Conservation (phyloP, 2,888 invertebrate species). For the Deroplatys truncata region DNA sequence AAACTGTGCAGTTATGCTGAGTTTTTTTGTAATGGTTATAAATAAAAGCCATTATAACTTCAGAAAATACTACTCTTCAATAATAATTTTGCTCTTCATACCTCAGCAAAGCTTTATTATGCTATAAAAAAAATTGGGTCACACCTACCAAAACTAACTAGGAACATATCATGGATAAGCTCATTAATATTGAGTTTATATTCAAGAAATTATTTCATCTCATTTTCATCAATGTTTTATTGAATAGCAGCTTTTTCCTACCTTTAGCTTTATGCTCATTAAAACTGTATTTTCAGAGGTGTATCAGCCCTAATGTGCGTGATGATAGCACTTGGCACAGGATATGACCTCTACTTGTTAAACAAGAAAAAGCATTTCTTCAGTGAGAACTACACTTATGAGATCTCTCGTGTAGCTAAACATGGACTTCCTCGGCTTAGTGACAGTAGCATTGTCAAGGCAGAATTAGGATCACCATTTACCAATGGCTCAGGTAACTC, state of each 20-base stretch:
- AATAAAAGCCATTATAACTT: too few relatives aligned
- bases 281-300: constrained; percentile 43
- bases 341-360: constrained; percentile 59
- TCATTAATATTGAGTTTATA: too few relatives aligned
- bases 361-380: constrained; percentile 35
- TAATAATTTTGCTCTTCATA: too few relatives aligned
- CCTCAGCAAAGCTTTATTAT: too few relatives aligned
- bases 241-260: background rate
- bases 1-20: too few relatives aligned
- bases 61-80: too few relatives aligned
- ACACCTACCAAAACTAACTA: too few relatives aligned
- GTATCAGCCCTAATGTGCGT: constrained; percentile 50
- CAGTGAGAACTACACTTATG: constrained; percentile 25
- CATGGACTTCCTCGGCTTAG: constrained; percentile 4
- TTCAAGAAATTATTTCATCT: too few relatives aligned
- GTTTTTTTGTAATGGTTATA: too few relatives aligned
- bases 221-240: too few relatives aligned
- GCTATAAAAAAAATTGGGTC: too few relatives aligned
- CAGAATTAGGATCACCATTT: background rate
- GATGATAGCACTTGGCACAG: constrained; percentile 62
- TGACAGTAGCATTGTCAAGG: background rate
- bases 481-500: background rate
- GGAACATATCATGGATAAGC: too few relatives aligned
- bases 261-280: background rate
- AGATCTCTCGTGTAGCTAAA: constrained; percentile 11